Evolutionary conservation across 2,113 vertebrate species (phyloP).

Genomic region (Ceyx cyanopectus): DNA sequence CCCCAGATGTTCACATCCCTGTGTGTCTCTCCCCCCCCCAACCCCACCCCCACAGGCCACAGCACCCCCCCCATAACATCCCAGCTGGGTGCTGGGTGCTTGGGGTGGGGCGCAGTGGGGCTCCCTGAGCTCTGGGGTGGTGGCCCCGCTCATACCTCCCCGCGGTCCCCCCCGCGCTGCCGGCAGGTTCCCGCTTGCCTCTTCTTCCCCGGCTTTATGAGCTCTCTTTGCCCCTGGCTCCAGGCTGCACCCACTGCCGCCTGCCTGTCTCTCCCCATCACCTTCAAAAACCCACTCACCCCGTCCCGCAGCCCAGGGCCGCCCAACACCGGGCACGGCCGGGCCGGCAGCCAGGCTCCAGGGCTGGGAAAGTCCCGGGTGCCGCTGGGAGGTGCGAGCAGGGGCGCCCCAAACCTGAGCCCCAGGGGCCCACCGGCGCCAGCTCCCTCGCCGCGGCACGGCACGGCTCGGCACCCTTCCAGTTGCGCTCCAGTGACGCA

Average conservation of each 20-base stretch:
- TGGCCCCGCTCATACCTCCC: constrained; percentile 51
- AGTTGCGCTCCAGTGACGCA: neutral
- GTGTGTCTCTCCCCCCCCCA: neutral
- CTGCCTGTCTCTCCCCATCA: constrained; percentile 65
- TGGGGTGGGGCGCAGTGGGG: neutral
- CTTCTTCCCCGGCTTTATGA: constrained; percentile 38
- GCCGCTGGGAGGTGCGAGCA: constrained; percentile 46
- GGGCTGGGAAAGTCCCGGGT: constrained; percentile 65
- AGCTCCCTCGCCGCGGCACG: neutral
- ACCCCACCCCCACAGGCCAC: no score
- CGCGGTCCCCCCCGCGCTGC: constrained; percentile 5
- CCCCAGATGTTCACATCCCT: neutral
- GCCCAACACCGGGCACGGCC: constrained; percentile 33
- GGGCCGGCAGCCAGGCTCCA: constrained; percentile 58
- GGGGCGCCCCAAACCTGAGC: constrained; percentile 13
- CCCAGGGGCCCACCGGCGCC: constrained; percentile 22
- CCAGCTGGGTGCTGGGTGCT: neutral
- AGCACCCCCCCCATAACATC: no score
- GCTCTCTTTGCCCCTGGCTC: constrained; percentile 60
- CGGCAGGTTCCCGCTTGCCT: constrained; percentile 58
- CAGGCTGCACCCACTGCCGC: constrained; percentile 49
- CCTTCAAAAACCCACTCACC: constrained; percentile 62
- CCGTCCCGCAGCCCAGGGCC: constrained; percentile 29
- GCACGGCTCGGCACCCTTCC: neutral
- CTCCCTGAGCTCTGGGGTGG: neutral